These are phyloP conservation scores for Crotalus tigris DNA, from an alignment of 2,113 vertebrate genomes.

Conservation along the genomic window DNA sequence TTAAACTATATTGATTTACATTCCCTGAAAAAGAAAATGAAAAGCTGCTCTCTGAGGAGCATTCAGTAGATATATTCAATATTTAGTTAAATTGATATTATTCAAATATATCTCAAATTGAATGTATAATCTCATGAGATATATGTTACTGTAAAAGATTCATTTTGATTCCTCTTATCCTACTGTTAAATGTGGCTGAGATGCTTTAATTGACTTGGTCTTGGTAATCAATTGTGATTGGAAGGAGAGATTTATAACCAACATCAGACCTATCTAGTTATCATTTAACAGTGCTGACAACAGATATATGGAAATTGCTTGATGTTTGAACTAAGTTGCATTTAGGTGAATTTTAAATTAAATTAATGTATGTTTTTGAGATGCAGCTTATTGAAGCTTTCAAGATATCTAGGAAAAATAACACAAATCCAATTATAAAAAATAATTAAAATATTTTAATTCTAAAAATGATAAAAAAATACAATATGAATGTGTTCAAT, in stretches of 20 bases:
- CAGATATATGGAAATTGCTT: background rate
- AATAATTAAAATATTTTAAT: background rate
- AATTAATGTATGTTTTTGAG: background rate
- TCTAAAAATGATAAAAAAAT: background rate
- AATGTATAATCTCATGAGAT: conserved; percentile 7
- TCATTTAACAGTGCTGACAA: background rate
- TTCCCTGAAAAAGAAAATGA: conserved; percentile 61
- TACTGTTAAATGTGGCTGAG: background rate
- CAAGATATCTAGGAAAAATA: background rate
- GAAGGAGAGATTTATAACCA: background rate
- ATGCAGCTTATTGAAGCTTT: background rate
- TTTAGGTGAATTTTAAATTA: background rate
- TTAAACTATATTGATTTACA: conserved; percentile 55
- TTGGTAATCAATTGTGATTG: background rate
- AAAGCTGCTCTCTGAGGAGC: conserved; percentile 48
- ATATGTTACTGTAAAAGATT: background rate
- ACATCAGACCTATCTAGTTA: conserved; percentile 2
- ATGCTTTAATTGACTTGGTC: background rate
- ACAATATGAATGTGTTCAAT: background rate
- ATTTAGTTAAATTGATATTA: conserved; percentile 55
- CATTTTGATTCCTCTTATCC: background rate
- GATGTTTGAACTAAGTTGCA: background rate
- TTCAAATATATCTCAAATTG: conserved; percentile 37
- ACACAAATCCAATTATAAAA: background rate
- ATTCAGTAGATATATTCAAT: conserved; percentile 57